Evolutionary conservation across 2,888 invertebrate genomes (phyloP).

Genomic region (Elegia similella): DNA sequence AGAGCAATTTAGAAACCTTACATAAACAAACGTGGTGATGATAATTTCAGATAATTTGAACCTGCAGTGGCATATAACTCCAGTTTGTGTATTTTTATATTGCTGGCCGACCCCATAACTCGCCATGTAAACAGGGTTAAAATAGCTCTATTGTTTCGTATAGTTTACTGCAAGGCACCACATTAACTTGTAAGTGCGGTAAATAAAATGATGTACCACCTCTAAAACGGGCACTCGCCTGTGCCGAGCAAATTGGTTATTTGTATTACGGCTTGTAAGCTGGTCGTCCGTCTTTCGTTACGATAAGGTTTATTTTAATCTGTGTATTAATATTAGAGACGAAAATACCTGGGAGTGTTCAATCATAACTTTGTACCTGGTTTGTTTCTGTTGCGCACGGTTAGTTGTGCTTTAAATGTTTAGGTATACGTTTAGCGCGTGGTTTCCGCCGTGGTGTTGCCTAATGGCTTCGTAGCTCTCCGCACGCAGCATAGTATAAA

Average conservation of each 20-base stretch:
- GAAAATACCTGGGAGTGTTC: slow-evolving; percentile 73
- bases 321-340: slow-evolving; percentile 67
- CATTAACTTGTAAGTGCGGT: slow-evolving; percentile 70
- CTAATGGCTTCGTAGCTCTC: slow-evolving; percentile 41
- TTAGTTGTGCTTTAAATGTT: slow-evolving; percentile 40
- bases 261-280: slow-evolving; percentile 65
- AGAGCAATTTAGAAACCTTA: not conserved
- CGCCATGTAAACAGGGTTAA: slow-evolving; percentile 53
- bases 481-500: slow-evolving; percentile 15
- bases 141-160: slow-evolving; percentile 67
- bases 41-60: slow-evolving; percentile 20
- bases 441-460: slow-evolving; percentile 50
- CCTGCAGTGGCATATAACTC: slow-evolving; percentile 13
- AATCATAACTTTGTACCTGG: slow-evolving; percentile 78
- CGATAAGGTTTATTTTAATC: slow-evolving; percentile 70
- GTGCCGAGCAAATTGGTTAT: slow-evolving; percentile 69
- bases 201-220: slow-evolving; percentile 78
- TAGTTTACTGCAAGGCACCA: slow-evolving; percentile 57
- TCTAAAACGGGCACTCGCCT: slow-evolving; percentile 64
- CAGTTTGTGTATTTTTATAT: slow-evolving; percentile 24
- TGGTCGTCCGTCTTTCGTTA: slow-evolving; percentile 69
- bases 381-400: slow-evolving; percentile 73
- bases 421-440: slow-evolving; percentile 52
- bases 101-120: slow-evolving; percentile 37
- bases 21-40: not conserved